These are phyloP conservation scores for Menidia menidia DNA, from an alignment of 2,797 vertebrate species.

Conservation along the genomic window DNA sequence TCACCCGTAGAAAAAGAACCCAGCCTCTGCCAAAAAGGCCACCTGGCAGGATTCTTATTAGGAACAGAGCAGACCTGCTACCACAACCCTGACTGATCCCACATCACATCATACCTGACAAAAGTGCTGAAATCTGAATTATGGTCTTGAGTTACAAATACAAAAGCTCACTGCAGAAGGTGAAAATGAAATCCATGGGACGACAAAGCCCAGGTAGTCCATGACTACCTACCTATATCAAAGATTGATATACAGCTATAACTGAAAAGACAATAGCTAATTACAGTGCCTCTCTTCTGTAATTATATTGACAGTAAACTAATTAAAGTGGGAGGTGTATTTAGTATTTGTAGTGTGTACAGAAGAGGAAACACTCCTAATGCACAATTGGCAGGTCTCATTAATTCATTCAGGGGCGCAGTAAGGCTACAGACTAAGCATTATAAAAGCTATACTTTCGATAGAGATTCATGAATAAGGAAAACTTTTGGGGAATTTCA, in stretches of 20 bases:
- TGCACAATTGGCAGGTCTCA: slow-evolving; percentile 36
- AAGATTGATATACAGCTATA: slow-evolving; percentile 36
- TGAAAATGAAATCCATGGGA: slow-evolving; percentile 55
- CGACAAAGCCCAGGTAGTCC: slow-evolving; percentile 32
- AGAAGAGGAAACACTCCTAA: slow-evolving; percentile 46
- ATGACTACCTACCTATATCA: slow-evolving; percentile 24
- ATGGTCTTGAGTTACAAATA: slow-evolving; percentile 40
- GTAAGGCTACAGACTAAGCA: slow-evolving; percentile 44
- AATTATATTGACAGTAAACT: slow-evolving; percentile 31
- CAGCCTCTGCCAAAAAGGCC: slow-evolving; percentile 48
- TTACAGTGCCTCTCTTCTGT: slow-evolving; percentile 31
- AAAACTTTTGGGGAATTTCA: slow-evolving; percentile 57
- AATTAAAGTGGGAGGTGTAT: slow-evolving; percentile 10
- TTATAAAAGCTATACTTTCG: slow-evolving; percentile 50
- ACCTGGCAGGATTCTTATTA: slow-evolving; percentile 68
- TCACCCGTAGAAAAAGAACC: slow-evolving; percentile 54
- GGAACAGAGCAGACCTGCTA: slow-evolving; percentile 33
- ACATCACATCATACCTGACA: slow-evolving; percentile 18
- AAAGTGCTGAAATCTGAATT: slow-evolving; percentile 28
- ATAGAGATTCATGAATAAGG: slow-evolving; percentile 60
- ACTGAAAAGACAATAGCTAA: slow-evolving; percentile 55
- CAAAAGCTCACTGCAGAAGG: slow-evolving; percentile 14
- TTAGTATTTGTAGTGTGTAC: slow-evolving; percentile 54
- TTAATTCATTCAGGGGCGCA: slow-evolving; percentile 62
- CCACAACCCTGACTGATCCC: slow-evolving; percentile 19